Evolutionary conservation across 1,140 invertebrate genomes (phyloP).

Genomic region (Physella acuta): DNA sequence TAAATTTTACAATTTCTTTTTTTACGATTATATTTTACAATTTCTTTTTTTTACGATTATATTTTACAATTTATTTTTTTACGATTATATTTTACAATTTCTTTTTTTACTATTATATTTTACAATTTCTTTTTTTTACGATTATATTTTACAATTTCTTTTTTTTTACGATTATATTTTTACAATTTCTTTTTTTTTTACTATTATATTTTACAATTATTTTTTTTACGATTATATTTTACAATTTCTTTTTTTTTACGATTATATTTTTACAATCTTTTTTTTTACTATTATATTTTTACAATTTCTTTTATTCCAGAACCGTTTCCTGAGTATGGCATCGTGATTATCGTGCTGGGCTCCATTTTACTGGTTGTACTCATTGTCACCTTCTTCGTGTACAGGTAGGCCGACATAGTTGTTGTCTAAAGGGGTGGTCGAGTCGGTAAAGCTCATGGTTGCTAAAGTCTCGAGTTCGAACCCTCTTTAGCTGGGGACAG

Average conservation of each 20-base stretch:
- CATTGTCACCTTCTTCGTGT: conserved; percentile 70
- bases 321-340: conserved; percentile 76
- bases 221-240: too few relatives aligned
- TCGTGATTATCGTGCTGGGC: conserved; percentile 79
- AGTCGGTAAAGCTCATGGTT: too few relatives aligned
- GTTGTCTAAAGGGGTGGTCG: not conserved
- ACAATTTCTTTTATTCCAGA: conserved; percentile 36
- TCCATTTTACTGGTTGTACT: conserved; percentile 75
- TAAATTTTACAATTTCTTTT: too few relatives aligned
- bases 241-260: not conserved
- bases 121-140: too few relatives aligned
- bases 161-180: not conserved
- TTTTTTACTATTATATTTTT: conserved; percentile 9
- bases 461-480: too few relatives aligned
- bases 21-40: too few relatives aligned
- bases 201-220: not conserved
- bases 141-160: not conserved
- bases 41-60: too few relatives aligned
- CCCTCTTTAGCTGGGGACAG: too few relatives aligned
- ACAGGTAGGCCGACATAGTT: conserved; percentile 56
- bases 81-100: too few relatives aligned
- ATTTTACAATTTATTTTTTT: too few relatives aligned
- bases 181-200: conserved; percentile 1
- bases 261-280: not conserved
- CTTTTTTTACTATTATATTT: too few relatives aligned